Base-by-base conservation (phyloP, 2,797 vertebrate species). In the Helostoma temminkii region DNA sequence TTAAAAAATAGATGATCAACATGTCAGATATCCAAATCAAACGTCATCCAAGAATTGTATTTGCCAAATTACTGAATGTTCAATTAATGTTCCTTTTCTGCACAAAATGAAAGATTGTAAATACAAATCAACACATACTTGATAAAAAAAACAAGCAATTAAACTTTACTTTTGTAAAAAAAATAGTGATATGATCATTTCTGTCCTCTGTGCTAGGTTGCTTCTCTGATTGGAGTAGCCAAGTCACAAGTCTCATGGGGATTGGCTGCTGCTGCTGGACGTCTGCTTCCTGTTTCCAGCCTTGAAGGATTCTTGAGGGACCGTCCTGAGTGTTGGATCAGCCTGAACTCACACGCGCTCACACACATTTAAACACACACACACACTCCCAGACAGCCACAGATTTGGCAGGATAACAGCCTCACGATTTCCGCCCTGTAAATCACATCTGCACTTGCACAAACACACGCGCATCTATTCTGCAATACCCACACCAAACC, bases 281-380 rank as follows among this genome's bases (percentile, higher is more conserved):
- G 60, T 78, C 83, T 67, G 73, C 74, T 91, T 86, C 86, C 78
- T 74, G 75, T 83, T 89, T 85, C 83, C 75, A 66, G 63, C 78
- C 62, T 22, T 69, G 66, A 81, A 57, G 37, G 79, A 79, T 72
- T 74, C 53, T 75, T 54, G 48, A 56, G 63, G 47, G 67, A 67
- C 56, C 18, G 5, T 73, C 53, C 52, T 19, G 43, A 60, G 60
- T 36, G 65, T 70, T 63, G 78, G 74, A 80, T 75, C 70, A 55
- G 47, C 66, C 62, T 26, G 52, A 57, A 57, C 47, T 63, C 55
- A 47, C 43, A 50, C 19, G n/a, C n/a, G n/a, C n/a, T 26, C 18
- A 9, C 50, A 21, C 9, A 48, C 42, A 42, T 62, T 50, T 36
- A 39, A 18, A 50, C 18, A 24, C 39, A 48, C n/a, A 50, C 52